Evolutionary conservation across 2,113 vertebrate species (phyloP).

Genomic region (Scomber colias): DNA sequence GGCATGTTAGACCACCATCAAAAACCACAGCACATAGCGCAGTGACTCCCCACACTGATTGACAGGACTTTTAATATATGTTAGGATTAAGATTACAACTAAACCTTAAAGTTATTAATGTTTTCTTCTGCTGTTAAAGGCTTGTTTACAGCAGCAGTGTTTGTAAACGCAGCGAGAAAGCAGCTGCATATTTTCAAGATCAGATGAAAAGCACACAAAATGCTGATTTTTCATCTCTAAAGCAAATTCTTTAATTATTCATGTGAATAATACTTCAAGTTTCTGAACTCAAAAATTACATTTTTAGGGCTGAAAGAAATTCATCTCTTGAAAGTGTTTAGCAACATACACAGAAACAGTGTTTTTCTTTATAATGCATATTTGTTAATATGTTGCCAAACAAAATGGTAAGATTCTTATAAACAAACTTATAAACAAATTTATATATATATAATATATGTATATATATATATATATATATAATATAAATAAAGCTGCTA

Average conservation of each 20-base stretch:
- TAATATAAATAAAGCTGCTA: too few species aligned
- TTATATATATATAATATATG: too few species aligned
- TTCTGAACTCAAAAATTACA: slow-evolving; percentile 39
- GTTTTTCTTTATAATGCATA: not conserved
- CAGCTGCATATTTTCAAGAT: slow-evolving; percentile 62
- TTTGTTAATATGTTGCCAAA: too few species aligned
- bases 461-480: too few species aligned
- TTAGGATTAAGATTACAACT: slow-evolving; percentile 38
- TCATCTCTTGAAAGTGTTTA: slow-evolving; percentile 28
- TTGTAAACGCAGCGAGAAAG: slow-evolving; percentile 62
- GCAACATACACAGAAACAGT: slow-evolving; percentile 31
- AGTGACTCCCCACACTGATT: not conserved
- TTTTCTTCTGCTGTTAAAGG: slow-evolving; percentile 39
- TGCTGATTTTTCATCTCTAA: slow-evolving; percentile 67
- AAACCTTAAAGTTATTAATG: slow-evolving; percentile 47
- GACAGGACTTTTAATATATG: slow-evolving; percentile 17
- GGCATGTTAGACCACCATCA: too few species aligned
- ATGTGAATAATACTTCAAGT: slow-evolving; percentile 65
- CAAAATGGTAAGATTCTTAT: too few species aligned
- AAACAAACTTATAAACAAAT: too few species aligned
- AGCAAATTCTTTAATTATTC: slow-evolving; percentile 70
- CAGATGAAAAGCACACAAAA: slow-evolving; percentile 63
- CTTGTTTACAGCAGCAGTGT: slow-evolving; percentile 64
- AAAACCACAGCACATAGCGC: not conserved
- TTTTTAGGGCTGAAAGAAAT: slow-evolving; percentile 22